Evolutionary conservation across 2,888 invertebrate genomes (phyloP).

Genomic region (Chrysotoxum bicinctum): DNA sequence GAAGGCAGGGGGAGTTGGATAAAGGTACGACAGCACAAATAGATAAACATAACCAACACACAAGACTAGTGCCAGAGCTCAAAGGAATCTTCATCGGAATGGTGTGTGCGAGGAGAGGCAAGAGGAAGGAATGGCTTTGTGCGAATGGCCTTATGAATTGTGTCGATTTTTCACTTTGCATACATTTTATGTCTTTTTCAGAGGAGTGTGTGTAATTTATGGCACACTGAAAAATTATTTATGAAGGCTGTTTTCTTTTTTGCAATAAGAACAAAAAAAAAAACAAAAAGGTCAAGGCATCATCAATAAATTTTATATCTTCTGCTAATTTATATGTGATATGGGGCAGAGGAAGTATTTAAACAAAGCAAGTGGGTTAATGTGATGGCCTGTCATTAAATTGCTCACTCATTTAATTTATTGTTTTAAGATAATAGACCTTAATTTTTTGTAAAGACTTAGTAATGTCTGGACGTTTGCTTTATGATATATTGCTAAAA

Average conservation of each 20-base stretch:
- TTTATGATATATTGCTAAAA: too few species aligned
- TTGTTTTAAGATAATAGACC: constrained; percentile 2
- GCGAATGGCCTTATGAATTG: constrained; percentile 68
- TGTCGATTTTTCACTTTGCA: constrained; percentile 71
- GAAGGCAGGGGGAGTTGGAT: constrained; percentile 5
- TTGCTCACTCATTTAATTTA: not conserved
- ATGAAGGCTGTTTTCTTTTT: constrained; percentile 31
- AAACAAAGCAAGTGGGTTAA: constrained; percentile 15
- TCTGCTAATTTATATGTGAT: not conserved
- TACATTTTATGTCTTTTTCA: constrained; percentile 26
- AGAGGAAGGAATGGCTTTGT: constrained; percentile 9
- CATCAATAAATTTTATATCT: constrained; percentile 8
- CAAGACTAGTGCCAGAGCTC: not conserved
- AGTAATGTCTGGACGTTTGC: too few species aligned
- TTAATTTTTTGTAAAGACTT: not conserved
- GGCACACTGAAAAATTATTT: constrained; percentile 50
- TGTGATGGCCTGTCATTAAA: constrained; percentile 5
- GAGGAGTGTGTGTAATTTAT: constrained; percentile 41
- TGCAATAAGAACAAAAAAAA: not conserved
- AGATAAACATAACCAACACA: constrained; percentile 58
- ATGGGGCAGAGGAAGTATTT: not conserved
- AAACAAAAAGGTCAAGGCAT: constrained; percentile 41
- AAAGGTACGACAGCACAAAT: constrained; percentile 60
- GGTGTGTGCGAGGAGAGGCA: not conserved
- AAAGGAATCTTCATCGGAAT: not conserved